phyloP scores from a whole-genome alignment of 2,113 vertebrate species.

The Trachemys scripta region DNA sequence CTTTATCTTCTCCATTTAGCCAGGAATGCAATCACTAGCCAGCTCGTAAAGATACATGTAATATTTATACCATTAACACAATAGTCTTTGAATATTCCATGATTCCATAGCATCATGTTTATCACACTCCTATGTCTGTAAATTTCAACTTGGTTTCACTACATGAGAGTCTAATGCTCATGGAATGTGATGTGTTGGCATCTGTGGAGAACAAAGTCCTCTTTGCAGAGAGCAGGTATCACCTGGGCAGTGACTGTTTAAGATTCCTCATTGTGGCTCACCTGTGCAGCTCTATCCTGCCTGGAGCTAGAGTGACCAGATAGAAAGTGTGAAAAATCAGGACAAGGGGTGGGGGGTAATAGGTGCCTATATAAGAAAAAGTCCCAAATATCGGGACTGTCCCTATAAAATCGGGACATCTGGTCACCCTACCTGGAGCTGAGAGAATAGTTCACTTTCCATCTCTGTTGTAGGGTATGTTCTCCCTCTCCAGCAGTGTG shows the following conservation, averaged over 20 bases:
- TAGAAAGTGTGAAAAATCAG: too few relatives aligned
- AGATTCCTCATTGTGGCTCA: not conserved
- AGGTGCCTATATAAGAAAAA: too few relatives aligned
- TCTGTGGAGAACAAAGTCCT: not conserved
- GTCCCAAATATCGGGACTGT: too few relatives aligned
- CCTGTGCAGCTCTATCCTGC: not conserved
- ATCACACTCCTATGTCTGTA: not conserved
- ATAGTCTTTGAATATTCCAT: not conserved
- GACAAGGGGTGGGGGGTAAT: too few relatives aligned
- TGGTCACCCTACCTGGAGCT: not conserved
- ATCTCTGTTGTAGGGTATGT: not conserved
- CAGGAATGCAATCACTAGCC: not conserved
- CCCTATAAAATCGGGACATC: too few relatives aligned
- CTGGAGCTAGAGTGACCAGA: not conserved
- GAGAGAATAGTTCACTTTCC: not conserved
- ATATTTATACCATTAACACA: not conserved
- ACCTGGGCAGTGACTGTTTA: not conserved
- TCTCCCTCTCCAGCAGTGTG: not conserved
- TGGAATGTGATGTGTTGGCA: not conserved
- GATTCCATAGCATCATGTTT: not conserved
- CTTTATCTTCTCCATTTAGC: not conserved
- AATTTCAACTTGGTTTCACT: not conserved
- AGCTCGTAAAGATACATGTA: not conserved
- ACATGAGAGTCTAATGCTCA: not conserved
- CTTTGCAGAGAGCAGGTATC: not conserved